phyloP scores from a whole-genome alignment of 2,113 vertebrate species.

The Ctenodactylus gundi region DNA sequence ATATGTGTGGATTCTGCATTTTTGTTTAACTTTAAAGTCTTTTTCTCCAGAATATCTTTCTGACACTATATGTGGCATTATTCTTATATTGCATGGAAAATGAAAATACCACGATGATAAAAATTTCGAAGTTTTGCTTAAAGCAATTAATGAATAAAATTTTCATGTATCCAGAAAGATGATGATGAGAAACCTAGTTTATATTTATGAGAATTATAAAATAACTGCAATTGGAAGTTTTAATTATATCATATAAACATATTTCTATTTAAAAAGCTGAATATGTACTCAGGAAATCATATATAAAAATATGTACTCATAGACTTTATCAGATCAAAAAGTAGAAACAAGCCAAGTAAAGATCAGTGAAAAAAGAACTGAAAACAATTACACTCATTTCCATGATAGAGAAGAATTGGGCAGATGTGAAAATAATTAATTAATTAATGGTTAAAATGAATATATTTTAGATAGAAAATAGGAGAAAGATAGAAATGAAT shows the following conservation, averaged over 20 bases:
- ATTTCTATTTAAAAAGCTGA: background rate
- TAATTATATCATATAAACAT: background rate
- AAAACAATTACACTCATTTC: background rate
- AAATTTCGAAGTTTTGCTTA: background rate
- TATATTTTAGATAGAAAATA: background rate
- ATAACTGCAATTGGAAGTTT: background rate
- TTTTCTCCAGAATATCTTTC: background rate
- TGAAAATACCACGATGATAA: background rate
- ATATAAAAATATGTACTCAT: too few relatives aligned
- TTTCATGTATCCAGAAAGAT: background rate
- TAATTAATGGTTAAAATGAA: too few relatives aligned
- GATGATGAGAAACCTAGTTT: background rate
- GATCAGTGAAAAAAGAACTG: background rate
- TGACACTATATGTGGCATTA: background rate
- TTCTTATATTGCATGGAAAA: background rate
- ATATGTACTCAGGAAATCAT: too few relatives aligned
- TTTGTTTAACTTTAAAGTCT: background rate
- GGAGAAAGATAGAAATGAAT: background rate
- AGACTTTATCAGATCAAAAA: too few relatives aligned
- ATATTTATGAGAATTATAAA: background rate
- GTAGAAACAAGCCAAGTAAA: background rate
- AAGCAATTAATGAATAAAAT: background rate
- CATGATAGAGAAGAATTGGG: background rate
- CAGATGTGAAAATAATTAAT: too few relatives aligned
- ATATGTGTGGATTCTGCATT: background rate